Conservation (phyloP, 2,797 vertebrate species). For the Sphaeramia orbicularis region DNA sequence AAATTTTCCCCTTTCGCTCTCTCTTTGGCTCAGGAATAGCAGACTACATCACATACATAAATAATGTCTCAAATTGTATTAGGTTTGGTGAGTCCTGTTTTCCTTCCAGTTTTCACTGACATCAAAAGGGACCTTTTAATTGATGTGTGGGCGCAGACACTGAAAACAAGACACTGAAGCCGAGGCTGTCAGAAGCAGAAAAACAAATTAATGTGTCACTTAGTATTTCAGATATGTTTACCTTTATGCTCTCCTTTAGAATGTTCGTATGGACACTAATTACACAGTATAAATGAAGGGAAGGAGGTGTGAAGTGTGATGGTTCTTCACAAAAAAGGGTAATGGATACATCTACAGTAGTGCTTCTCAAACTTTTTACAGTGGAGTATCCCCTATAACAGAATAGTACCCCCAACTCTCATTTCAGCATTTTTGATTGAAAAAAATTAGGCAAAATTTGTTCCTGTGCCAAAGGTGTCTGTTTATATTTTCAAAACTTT, state of each 20-base stretch:
- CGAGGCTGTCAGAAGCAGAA: neutral
- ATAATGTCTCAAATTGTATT: slow-evolving; percentile 4
- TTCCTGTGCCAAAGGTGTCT: no score
- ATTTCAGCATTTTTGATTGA: no score
- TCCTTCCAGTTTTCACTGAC: neutral
- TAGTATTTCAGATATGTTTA: neutral
- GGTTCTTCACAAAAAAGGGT: no score
- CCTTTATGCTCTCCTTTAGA: neutral
- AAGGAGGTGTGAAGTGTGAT: no score
- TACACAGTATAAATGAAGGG: no score
- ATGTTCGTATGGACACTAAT: neutral
- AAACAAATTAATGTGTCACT: neutral
- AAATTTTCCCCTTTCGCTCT: slow-evolving; percentile 2
- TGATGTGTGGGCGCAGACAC: neutral
- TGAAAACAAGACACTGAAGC: neutral
- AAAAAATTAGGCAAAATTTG: no score
- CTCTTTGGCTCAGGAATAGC: slow-evolving; percentile 3
- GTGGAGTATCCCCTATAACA: no score
- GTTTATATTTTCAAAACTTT: no score
- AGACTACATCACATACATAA: neutral
- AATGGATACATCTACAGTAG: no score
- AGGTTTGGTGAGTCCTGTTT: neutral
- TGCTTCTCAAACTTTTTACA: no score
- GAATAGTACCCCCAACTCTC: no score
- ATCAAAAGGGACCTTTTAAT: neutral